Base-by-base conservation (phyloP, 2,888 invertebrate genomes). In the Bugula neritina region DNA sequence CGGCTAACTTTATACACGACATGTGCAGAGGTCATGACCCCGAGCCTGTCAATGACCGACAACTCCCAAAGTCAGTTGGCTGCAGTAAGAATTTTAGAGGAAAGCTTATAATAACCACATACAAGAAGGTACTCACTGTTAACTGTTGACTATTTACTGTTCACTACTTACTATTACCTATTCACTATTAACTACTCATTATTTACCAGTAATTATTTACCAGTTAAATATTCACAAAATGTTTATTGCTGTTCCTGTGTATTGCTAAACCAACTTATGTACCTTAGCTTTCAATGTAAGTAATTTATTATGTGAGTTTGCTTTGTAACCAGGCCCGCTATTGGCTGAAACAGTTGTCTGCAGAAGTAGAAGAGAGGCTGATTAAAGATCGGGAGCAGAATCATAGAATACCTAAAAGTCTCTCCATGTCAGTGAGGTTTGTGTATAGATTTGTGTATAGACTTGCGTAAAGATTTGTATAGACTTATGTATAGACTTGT, bases 81-180 rank as follows among this genome's bases (percentile, higher is more conserved):
- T 95, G 95, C 79, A 92, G 94, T 82, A 98, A 98, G 85, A 92
- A 92, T 80, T 96, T 98, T 83, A 89, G 90, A 1, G 97, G 84
- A 5, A 79, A 78, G 73, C n/a, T 25, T 2, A 25, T 43, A 3
- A 43, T 70, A 35, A 54, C 43, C 23, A 27, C 2, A 13, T 23
- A 25, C 35, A 29, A 70, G 25, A 70, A 70, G 70, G 70, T 70
- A n/a, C 17, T 17, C 43, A 43, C 43, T 43, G 43, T 43, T 10
- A 43, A 43, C 5, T 43, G 43, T 43, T 5, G 5, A 43, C 43
- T 43, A 43, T 43, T n/a, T 5, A 43, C 43, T 43, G 43, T 17
- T n/a, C 5, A 43, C 17, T 43, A 43, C 43, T 43, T 5, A 17
- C 43, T 43, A 43, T 43, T 43, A 17, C 17, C 17, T 43, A 43